A percentile compares a stretch with the other conserved stretches of the same genome.
These are phyloP conservation scores for Neelides sp. DNA, from an alignment of 1,140 invertebrate genomes.

Conservation along the genomic window DNA sequence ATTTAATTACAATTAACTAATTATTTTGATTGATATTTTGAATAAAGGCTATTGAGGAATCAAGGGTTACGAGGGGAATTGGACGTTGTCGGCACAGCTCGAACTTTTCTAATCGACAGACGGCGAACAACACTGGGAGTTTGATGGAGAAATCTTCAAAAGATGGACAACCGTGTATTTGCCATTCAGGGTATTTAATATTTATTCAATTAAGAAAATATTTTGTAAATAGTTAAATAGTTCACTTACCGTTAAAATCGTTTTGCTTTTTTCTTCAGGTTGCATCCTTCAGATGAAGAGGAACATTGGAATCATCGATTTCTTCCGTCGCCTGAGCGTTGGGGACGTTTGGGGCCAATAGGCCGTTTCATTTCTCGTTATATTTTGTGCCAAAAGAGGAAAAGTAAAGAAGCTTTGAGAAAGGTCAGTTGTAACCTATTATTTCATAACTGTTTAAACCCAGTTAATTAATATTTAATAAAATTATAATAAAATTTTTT, in stretches of 20 bases:
- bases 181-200: conserved; percentile 24
- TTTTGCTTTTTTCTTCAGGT: conserved; percentile 8
- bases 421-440: too few relatives aligned
- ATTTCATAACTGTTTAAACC: too few relatives aligned
- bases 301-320: conserved; percentile 31
- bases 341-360: conserved; percentile 18
- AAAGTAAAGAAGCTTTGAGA: conserved; percentile 23
- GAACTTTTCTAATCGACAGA: conserved; percentile 77
- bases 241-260: not conserved
- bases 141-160: conserved; percentile 62
- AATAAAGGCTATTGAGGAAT: conserved; percentile 82
- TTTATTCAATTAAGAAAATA: not conserved
- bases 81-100: conserved; percentile 71
- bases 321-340: conserved; percentile 18
- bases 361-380: conserved; percentile 29
- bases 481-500: too few relatives aligned
- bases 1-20: not conserved
- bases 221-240: not conserved
- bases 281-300: conserved; percentile 27
- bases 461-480: too few relatives aligned
- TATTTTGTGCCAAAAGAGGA: conserved; percentile 28
- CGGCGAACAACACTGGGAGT: conserved; percentile 74
- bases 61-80: conserved; percentile 71
- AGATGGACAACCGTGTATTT: conserved; percentile 38
- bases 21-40: too few relatives aligned